These are phyloP conservation scores for Hippocampus abdominalis DNA, from an alignment of 2,113 vertebrate genomes.

Conservation along the genomic window DNA sequence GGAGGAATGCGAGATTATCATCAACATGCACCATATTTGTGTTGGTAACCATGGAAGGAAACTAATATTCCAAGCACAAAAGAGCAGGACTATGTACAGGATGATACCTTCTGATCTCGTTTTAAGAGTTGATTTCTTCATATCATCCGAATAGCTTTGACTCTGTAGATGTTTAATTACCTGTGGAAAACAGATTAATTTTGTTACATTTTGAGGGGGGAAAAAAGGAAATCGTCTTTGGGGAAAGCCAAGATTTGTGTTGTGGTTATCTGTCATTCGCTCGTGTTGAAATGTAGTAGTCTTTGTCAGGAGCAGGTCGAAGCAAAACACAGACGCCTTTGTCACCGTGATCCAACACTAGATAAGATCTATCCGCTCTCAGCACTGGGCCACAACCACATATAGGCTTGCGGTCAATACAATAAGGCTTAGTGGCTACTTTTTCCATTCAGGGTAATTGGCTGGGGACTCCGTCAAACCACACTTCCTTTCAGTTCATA, in stretches of 20 bases:
- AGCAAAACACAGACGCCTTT: constrained; percentile 49
- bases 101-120: constrained; percentile 43
- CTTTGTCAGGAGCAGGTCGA: constrained; percentile 27
- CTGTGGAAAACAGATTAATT: constrained; percentile 18
- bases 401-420: constrained; percentile 56
- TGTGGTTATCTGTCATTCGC: constrained; percentile 27
- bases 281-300: constrained; percentile 24
- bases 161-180: constrained; percentile 13
- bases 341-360: constrained; percentile 47
- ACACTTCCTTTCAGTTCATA: constrained; percentile 66
- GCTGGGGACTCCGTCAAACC: constrained; percentile 57
- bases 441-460: constrained; percentile 64
- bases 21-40: constrained; percentile 62
- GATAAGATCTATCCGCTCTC: constrained; percentile 64
- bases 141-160: constrained; percentile 21
- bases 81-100: constrained; percentile 43
- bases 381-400: constrained; percentile 41
- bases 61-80: constrained; percentile 54
- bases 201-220: constrained; percentile 5
- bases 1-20: constrained; percentile 66
- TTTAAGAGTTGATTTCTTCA: constrained; percentile 42
- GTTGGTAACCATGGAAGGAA: constrained; percentile 62
- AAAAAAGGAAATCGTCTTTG: constrained; percentile 19
- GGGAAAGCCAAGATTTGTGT: constrained; percentile 5
- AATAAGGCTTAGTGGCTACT: constrained; percentile 64